These are phyloP conservation scores for Steatocranus sp. DNA, from an alignment of 2,797 vertebrate species.

Conservation along the genomic window DNA sequence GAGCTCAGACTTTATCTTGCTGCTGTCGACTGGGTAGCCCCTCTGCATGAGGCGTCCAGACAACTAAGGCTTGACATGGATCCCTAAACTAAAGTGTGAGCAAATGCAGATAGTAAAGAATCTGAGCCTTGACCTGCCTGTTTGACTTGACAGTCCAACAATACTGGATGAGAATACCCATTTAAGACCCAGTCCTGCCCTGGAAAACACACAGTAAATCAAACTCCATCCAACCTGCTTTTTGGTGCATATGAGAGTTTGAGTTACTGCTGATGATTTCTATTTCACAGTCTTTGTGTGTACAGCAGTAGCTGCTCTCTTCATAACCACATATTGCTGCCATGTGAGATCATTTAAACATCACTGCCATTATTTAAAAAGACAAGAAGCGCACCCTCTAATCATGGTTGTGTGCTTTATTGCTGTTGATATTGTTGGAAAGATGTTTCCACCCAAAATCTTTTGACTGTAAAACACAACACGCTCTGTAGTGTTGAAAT, in stretches of 20 bases:
- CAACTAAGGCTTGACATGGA: constrained; percentile 75
- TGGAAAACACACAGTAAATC: constrained; percentile 36
- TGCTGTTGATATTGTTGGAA: not conserved
- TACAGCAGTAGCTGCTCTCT: constrained; percentile 26
- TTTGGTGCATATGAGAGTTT: constrained; percentile 24
- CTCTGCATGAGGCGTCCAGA: constrained; percentile 62
- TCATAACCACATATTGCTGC: constrained; percentile 47
- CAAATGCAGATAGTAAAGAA: constrained; percentile 59
- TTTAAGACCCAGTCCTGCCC: constrained; percentile 42
- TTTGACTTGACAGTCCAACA: constrained; percentile 51
- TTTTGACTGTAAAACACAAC: not conserved
- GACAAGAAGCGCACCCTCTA: not conserved
- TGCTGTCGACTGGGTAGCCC: constrained; percentile 51
- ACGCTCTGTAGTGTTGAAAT: not conserved
- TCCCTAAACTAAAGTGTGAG: constrained; percentile 84
- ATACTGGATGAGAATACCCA: constrained; percentile 28
- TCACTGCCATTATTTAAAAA: not conserved
- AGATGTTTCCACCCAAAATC: not conserved
- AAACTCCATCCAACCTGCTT: constrained; percentile 9
- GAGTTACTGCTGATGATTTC: constrained; percentile 31
- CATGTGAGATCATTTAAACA: constrained; percentile 9
- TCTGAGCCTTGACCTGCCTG: constrained; percentile 54
- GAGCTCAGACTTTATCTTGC: constrained; percentile 59
- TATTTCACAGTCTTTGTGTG: constrained; percentile 11
- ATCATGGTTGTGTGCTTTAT: not conserved